These are phyloP conservation scores for Conchocele bisecta DNA, from an alignment of 2,888 invertebrate genomes.

Conservation along the genomic window DNA sequence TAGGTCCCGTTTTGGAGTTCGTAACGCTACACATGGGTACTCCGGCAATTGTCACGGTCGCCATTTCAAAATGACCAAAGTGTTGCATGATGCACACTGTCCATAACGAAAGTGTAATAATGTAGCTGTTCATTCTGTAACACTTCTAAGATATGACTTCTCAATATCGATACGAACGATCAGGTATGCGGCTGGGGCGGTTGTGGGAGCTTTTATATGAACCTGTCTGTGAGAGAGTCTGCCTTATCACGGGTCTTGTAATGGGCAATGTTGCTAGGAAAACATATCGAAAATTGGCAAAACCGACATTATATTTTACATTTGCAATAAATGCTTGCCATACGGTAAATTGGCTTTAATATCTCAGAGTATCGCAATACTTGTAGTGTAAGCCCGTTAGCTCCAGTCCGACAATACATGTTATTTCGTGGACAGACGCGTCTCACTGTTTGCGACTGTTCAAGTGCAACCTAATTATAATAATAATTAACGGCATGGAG, in stretches of 20 bases:
- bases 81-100: neutral
- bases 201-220: no score
- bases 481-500: neutral
- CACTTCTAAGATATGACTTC: no score
- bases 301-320: neutral
- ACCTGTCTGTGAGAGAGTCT: no score
- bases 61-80: neutral
- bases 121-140: no score
- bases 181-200: no score
- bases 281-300: no score
- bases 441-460: neutral
- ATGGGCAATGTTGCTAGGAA: no score
- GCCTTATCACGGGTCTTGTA: no score
- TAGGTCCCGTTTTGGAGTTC: neutral
- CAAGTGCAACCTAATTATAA: slow-evolving; percentile 5
- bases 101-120: neutral
- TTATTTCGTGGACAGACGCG: neutral
- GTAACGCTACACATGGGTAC: neutral
- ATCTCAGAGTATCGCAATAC: no score
- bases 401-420: neutral
- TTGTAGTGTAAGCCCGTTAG: no score
- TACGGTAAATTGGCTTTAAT: neutral
- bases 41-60: neutral
- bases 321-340: neutral
- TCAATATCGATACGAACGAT: no score